Conservation (phyloP, 2,113 vertebrate species). For the Nycticorax nycticorax region DNA sequence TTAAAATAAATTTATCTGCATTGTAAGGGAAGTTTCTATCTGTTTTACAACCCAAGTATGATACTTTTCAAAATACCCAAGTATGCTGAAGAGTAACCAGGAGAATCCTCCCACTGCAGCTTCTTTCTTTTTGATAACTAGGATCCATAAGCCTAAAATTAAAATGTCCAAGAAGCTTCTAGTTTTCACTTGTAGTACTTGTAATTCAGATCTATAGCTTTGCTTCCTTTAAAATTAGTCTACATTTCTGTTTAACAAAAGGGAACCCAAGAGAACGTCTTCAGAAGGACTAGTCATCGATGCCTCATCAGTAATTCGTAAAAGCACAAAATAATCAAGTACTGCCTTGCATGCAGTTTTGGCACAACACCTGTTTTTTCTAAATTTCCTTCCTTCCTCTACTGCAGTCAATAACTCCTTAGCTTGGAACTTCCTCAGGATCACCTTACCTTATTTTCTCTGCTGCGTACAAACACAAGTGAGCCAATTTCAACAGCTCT, state of each 20-base stretch:
- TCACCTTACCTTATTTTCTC: background rate
- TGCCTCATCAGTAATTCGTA: background rate
- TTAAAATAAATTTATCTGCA: background rate
- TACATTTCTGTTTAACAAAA: background rate
- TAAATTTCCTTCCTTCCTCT: background rate
- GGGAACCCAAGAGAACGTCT: background rate
- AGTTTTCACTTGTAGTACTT: background rate
- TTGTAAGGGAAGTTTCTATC: background rate
- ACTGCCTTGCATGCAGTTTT: background rate
- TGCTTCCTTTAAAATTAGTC: background rate
- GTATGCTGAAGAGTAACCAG: background rate
- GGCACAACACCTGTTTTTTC: background rate
- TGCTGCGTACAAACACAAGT: background rate
- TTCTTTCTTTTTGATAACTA: background rate
- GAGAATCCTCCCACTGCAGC: background rate
- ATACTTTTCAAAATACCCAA: background rate
- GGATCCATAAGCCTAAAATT: background rate
- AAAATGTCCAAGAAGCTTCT: background rate
- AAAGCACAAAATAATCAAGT: background rate
- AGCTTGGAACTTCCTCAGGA: background rate
- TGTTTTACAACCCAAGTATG: background rate
- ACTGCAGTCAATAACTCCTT: background rate
- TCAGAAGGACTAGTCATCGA: background rate
- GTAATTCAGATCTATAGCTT: background rate
- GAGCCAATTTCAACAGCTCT: background rate